Base-by-base conservation (phyloP, 2,113 vertebrate species). In the Cynoglossus semilaevis region DNA sequence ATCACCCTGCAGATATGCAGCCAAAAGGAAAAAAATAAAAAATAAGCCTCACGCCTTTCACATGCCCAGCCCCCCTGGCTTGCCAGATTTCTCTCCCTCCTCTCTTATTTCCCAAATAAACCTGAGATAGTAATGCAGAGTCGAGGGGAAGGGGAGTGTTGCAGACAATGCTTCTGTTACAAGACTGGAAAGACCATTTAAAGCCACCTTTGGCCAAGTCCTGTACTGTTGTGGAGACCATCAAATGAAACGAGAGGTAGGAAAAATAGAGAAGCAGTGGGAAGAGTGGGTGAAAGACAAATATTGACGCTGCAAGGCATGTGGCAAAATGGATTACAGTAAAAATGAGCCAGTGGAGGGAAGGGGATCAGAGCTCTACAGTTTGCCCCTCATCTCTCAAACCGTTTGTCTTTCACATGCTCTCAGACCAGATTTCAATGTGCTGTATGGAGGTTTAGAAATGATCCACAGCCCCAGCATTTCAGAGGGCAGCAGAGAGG, bases 71-170 rank as follows among this genome's bases (percentile, higher is more conserved):
- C 80, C 77, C 81, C 79, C 84, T 66, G 51, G 80, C 88, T 74
- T 58, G 67, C 71, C 76, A 61, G 83, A 87, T 84, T 81, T 86
- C 87, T 81, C 81, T 82, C 83, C 80, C 85, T 85, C 69, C 81
- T 76, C 76, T 78, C 66, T 81, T 82, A 87, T 84, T 89, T 91
- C 88, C 89, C 86, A 89, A 90, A 90, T 87, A 89, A 88, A 90
- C 85, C 81, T 59, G 63, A 78, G 74, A 80, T 60, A 38, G 75
- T 63, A 79, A 79, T 46, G 65, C 72, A 56, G 71, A 72, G 57
- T 56, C 8, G 74, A 82, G 77, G 67, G 67, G 82, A 84, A 80
- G 82, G 80, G 79, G 75, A 81, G 76, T 71, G 83, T 70, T 65
- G 43, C 65, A 85, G 72, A 82, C 70, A 56, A 50, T 50, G 68